Base-by-base conservation (phyloP, 1,140 invertebrate species). In the Idris sp. region DNA sequence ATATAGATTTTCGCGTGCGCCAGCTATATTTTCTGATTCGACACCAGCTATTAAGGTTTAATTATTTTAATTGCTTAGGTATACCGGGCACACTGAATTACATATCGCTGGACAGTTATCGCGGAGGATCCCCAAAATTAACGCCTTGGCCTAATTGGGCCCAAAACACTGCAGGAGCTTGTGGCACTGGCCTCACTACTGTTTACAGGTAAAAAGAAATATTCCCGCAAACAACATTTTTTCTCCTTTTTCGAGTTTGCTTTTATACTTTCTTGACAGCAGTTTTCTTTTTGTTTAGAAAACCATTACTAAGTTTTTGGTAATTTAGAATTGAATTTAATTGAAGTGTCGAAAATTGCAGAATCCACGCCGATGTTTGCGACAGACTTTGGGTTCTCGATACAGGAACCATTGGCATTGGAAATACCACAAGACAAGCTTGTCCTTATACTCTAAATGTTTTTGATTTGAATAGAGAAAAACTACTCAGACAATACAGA, bases 61-160 rank as follows among this genome's bases (percentile, higher is more conserved):
- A 72, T 76, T 76, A 69, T 69, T 77, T 77, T 74, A 77, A 71
- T 77, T 59, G 72, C 72, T 13, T 81, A 94, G 93, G 94, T 75
- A 92, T 95, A 74, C 94, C 94, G 18, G 90, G 92, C 7, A 95
- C 94, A 0, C 82, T 96, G 44, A 95, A 94, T 81, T 94, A 93
- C 81, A 92, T 95, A 61, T 89, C 91, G 4, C 82, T 94, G 72
- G 90, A 92, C 54, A 85, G 86, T 7, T 88, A 89, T 31, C 86
- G 89, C 28, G 88, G 89, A 14, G 90, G 91, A 26, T 92, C 93
- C 0, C 93, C 93, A 0, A 90, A 90, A 71, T 85, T 95, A 25
- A 93, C 89, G 46, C 93, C 93, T 1, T 95, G 94, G 82, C 94
- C 93, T 26, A 91, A 91, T 81, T 94, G 91, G 90, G 87, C 89